These are phyloP conservation scores for Bufotes viridis DNA, from an alignment of 2,797 vertebrate genomes.

Conservation along the genomic window DNA sequence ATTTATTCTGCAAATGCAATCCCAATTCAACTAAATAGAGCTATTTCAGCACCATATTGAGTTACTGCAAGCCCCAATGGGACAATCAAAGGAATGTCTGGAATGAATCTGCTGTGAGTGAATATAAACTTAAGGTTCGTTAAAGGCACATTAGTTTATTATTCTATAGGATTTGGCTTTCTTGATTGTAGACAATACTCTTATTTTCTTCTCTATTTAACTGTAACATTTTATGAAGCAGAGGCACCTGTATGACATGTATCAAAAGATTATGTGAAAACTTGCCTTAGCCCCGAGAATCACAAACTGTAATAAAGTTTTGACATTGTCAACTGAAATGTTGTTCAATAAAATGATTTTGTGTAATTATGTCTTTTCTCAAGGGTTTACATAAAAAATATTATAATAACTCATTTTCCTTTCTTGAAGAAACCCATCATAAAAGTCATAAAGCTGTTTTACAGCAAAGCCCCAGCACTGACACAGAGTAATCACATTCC, in stretches of 20 bases:
- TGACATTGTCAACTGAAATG: background rate
- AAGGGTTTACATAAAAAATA: background rate
- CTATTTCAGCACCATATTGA: too few relatives aligned
- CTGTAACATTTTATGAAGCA: background rate
- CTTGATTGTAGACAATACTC: background rate
- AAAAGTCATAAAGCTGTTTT: slow-evolving; percentile 64
- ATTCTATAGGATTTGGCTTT: too few relatives aligned
- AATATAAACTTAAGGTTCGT: background rate
- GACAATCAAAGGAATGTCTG: background rate
- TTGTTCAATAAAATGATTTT: slow-evolving; percentile 7
- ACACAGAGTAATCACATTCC: slow-evolving; percentile 76
- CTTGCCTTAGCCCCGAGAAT: background rate
- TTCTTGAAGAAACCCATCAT: slow-evolving; percentile 29
- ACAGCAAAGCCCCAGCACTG: slow-evolving; percentile 71
- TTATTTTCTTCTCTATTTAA: background rate
- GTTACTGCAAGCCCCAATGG: background rate
- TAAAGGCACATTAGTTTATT: too few relatives aligned
- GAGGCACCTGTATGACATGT: background rate
- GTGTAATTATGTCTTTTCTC: background rate
- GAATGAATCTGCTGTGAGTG: background rate
- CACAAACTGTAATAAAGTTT: background rate
- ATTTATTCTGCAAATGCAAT: too few relatives aligned
- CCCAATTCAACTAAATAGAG: too few relatives aligned
- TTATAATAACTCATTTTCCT: slow-evolving; percentile 31
- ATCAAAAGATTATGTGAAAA: background rate